Evolutionary conservation across 1,140 invertebrate genomes (phyloP).

Genomic region (Tenebrio molitor): DNA sequence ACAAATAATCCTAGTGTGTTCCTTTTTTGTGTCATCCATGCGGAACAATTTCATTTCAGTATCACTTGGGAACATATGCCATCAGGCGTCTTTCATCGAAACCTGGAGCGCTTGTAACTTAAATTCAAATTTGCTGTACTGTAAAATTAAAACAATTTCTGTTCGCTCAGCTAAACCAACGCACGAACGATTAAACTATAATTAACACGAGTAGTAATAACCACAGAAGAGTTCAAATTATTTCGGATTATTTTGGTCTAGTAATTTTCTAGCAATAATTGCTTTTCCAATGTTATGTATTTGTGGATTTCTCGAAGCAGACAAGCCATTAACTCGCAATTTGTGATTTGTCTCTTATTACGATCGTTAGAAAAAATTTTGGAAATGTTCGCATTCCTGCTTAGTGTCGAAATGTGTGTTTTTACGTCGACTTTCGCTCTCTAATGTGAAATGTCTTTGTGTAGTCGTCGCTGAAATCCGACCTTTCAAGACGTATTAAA

Average conservation of each 20-base stretch:
- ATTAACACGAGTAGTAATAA: slow-evolving; percentile 27
- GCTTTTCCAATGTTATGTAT: not conserved
- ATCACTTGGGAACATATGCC: no score
- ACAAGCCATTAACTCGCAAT: not conserved
- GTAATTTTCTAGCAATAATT: slow-evolving; percentile 1
- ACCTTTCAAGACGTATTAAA: no score
- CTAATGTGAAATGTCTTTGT: no score
- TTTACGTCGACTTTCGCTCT: no score
- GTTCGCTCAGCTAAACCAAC: not conserved
- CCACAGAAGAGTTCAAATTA: slow-evolving; percentile 3
- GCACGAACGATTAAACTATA: slow-evolving; percentile 23
- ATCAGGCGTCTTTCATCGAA: slow-evolving; percentile 26
- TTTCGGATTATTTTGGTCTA: slow-evolving; percentile 26
- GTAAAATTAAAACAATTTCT: slow-evolving; percentile 24
- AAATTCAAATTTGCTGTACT: slow-evolving; percentile 30
- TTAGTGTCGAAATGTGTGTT: no score
- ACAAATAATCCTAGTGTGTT: no score
- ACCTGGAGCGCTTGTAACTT: not conserved
- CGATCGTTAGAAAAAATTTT: no score
- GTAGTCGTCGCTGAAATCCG: no score
- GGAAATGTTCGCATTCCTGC: no score
- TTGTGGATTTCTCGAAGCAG: not conserved
- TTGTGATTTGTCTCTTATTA: no score
- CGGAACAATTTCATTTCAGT: no score
- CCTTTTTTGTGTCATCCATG: no score